phyloP scores from a whole-genome alignment of 2,888 invertebrate species.

The Troides oblongomaculatus region DNA sequence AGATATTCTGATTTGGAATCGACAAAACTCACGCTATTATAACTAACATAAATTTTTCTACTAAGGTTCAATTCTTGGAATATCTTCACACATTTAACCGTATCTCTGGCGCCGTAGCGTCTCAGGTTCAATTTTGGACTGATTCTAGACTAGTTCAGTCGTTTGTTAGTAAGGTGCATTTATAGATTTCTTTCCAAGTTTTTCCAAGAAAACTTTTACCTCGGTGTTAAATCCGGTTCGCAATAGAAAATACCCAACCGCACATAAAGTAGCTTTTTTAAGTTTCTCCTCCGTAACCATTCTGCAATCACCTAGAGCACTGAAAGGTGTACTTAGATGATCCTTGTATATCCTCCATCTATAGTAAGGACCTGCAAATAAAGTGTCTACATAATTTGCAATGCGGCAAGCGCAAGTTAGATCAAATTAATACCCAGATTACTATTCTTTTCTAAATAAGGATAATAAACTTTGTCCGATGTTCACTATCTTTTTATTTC shows the following conservation, averaged over 20 bases:
- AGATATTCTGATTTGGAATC: no score
- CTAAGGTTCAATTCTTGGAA: no score
- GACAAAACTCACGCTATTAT: no score
- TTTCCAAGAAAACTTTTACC: slow-evolving; percentile 38
- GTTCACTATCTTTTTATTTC: no score
- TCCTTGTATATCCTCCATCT: slow-evolving; percentile 88
- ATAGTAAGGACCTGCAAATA: slow-evolving; percentile 89
- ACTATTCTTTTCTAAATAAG: not conserved
- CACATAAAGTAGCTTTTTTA: slow-evolving; percentile 80
- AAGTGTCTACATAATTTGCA: not conserved
- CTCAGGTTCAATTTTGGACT: no score
- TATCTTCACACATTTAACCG: no score
- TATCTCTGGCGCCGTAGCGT: no score
- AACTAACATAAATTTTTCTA: no score
- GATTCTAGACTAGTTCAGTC: no score
- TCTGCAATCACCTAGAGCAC: slow-evolving; percentile 77
- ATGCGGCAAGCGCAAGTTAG: not conserved
- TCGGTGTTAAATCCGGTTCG: slow-evolving; percentile 80
- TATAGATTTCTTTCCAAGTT: no score
- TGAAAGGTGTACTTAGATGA: slow-evolving; percentile 80
- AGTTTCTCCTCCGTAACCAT: slow-evolving; percentile 81
- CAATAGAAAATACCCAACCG: slow-evolving; percentile 74
- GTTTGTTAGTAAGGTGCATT: no score
- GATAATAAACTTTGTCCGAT: no score
- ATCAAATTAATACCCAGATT: not conserved